Conservation (phyloP, 2,797 vertebrate genomes). For the Cryptoblepharus egeriae region DNA sequence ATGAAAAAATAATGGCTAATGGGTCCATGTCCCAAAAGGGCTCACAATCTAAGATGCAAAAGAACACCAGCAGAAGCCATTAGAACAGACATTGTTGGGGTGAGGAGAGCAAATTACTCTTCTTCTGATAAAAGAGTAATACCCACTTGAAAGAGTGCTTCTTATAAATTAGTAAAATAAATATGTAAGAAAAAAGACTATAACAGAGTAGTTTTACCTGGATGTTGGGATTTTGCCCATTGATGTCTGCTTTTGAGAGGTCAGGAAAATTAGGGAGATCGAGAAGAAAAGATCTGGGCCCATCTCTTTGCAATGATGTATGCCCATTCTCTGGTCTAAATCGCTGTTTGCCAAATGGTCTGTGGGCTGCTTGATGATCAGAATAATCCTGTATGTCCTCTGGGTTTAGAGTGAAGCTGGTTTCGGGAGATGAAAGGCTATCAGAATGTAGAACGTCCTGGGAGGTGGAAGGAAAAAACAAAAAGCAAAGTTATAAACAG, state of each 20-base stretch:
- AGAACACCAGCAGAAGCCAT: too few relatives aligned
- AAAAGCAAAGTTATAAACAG: neutral
- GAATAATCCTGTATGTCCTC: constrained; percentile 76
- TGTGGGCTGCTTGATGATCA: constrained; percentile 80
- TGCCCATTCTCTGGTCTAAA: constrained; percentile 76
- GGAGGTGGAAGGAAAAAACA: constrained; percentile 47
- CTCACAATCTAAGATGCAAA: too few relatives aligned
- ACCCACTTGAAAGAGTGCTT: too few relatives aligned
- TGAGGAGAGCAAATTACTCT: too few relatives aligned
- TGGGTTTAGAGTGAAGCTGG: constrained; percentile 70
- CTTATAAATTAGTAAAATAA: too few relatives aligned
- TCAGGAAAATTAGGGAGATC: constrained; percentile 97
- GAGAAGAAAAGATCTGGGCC: constrained; percentile 89
- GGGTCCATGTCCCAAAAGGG: too few relatives aligned
- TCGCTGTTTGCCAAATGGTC: constrained; percentile 82
- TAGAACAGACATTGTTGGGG: too few relatives aligned
- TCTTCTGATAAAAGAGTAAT: too few relatives aligned
- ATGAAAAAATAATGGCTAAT: too few relatives aligned
- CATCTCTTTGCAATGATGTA: constrained; percentile 86
- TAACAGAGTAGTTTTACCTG: constrained; percentile 82
- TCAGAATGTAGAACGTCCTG: constrained; percentile 84
- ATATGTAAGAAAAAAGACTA: neutral
- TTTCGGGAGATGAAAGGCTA: constrained; percentile 65
- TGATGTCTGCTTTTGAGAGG: constrained; percentile 95
- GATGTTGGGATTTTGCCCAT: constrained; percentile 97